phyloP scores from a whole-genome alignment of 2,797 vertebrate genomes.

The Artibeus lituratus region DNA sequence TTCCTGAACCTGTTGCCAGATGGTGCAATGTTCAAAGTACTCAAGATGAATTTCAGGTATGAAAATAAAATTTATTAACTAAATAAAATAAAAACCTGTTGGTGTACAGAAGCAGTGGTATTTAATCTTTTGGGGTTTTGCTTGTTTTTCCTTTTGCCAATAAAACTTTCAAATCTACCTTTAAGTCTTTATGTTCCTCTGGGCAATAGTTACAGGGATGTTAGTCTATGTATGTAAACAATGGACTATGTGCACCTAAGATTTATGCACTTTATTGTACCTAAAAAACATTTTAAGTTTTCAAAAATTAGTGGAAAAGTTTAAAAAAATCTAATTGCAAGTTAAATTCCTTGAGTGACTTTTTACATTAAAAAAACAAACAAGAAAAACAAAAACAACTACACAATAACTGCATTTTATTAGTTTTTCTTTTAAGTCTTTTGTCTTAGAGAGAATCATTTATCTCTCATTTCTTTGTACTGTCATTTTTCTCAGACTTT shows the following conservation, averaged over 20 bases:
- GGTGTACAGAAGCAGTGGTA: neutral
- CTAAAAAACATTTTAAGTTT: neutral
- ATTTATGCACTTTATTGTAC: neutral
- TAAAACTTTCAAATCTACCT: conserved; percentile 3
- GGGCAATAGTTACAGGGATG: neutral
- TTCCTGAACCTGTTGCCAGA: conserved; percentile 93
- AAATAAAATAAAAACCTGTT: neutral
- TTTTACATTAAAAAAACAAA: conserved; percentile 44
- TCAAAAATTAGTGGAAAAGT: neutral
- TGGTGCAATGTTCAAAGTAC: conserved; percentile 94
- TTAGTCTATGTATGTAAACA: neutral
- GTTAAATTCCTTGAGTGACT: conserved; percentile 3
- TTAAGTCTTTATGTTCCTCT: conserved; percentile 1
- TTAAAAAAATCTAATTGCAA: neutral
- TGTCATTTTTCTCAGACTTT: neutral
- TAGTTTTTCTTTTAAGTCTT: conserved; percentile 6
- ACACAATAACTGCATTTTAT: neutral
- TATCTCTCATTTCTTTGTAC: neutral
- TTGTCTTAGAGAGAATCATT: neutral
- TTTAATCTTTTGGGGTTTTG: neutral
- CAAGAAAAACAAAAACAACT: neutral
- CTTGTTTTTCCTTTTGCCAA: neutral
- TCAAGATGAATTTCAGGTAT: conserved; percentile 89
- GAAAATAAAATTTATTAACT: neutral
- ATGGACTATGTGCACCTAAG: neutral